phyloP scores from a whole-genome alignment of 1,140 invertebrate species.

The Ooceraea biroi region DNA sequence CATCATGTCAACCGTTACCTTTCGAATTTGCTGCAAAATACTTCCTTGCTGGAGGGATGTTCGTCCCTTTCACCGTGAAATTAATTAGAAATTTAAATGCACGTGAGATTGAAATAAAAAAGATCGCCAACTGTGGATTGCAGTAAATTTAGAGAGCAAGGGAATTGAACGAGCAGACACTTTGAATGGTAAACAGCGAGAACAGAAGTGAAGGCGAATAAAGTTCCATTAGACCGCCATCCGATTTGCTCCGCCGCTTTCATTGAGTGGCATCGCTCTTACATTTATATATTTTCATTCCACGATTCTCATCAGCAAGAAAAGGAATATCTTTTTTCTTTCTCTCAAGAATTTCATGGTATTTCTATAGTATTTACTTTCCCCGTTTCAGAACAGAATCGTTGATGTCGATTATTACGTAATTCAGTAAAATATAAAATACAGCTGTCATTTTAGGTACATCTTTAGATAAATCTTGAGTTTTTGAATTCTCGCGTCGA shows the following conservation, averaged over 20 bases:
- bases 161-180: conserved; percentile 11
- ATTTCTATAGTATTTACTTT: neutral
- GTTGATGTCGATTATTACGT: neutral
- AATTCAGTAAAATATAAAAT: neutral
- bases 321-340: neutral
- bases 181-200: conserved; percentile 50
- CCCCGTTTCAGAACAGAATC: neutral
- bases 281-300: conserved; percentile 30
- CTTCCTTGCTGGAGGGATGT: neutral
- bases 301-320: neutral
- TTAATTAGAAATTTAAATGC: neutral
- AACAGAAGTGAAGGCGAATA: conserved; percentile 47
- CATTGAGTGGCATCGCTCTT: conserved; percentile 9
- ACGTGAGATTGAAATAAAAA: conserved; percentile 30
- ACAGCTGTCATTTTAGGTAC: too few relatives aligned
- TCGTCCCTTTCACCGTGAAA: neutral
- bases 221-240: conserved; percentile 47
- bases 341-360: neutral
- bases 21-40: neutral
- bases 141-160: conserved; percentile 15
- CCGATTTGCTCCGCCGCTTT: conserved; percentile 20
- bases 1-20: neutral
- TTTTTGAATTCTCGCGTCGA: too few relatives aligned
- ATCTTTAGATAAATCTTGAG: too few relatives aligned
- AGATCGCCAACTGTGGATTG: neutral